Percentiles rank a stretch among this genome's conserved stretches.
These are phyloP conservation scores for Philypnodon macrostomus DNA, from an alignment of 2,797 vertebrate species.

Conservation along the genomic window DNA sequence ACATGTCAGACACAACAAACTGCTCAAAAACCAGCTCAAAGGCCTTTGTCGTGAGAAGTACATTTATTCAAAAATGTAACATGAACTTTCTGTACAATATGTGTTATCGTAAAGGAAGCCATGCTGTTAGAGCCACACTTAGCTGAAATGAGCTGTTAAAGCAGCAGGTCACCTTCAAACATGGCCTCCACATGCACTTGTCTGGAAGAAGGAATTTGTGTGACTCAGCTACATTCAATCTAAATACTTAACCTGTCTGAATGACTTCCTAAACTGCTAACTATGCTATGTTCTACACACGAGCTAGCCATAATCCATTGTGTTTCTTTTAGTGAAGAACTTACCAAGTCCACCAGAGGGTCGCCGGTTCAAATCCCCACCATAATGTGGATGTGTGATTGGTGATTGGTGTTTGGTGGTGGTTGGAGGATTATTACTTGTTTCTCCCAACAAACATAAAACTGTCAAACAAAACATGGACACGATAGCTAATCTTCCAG, in stretches of 20 bases:
- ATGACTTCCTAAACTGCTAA: slow-evolving; percentile 3
- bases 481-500: too few relatives aligned
- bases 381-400: too few relatives aligned
- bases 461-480: too few relatives aligned
- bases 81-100: slow-evolving; percentile 32
- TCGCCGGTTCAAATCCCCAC: too few relatives aligned
- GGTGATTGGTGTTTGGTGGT: too few relatives aligned
- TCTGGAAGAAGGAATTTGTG: slow-evolving; percentile 10
- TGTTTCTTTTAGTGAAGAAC: too few relatives aligned
- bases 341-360: too few relatives aligned
- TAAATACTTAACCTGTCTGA: slow-evolving; percentile 18
- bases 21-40: slow-evolving; percentile 7
- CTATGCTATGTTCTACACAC: slow-evolving; percentile 1
- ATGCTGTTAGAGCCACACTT: slow-evolving; percentile 45
- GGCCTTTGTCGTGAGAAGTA: slow-evolving; percentile 17
- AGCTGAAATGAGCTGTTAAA: slow-evolving; percentile 60
- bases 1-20: too few relatives aligned
- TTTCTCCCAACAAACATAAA: too few relatives aligned
- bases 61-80: slow-evolving; percentile 37
- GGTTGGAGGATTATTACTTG: too few relatives aligned
- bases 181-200: slow-evolving; percentile 19
- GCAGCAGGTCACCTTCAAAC: slow-evolving; percentile 10
- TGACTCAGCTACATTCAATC: slow-evolving; percentile 17
- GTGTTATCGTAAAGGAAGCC: slow-evolving; percentile 28
- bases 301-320: too few relatives aligned